These are phyloP conservation scores for Sebastes goodei DNA, from an alignment of 2,797 vertebrate genomes.

Conservation along the genomic window DNA sequence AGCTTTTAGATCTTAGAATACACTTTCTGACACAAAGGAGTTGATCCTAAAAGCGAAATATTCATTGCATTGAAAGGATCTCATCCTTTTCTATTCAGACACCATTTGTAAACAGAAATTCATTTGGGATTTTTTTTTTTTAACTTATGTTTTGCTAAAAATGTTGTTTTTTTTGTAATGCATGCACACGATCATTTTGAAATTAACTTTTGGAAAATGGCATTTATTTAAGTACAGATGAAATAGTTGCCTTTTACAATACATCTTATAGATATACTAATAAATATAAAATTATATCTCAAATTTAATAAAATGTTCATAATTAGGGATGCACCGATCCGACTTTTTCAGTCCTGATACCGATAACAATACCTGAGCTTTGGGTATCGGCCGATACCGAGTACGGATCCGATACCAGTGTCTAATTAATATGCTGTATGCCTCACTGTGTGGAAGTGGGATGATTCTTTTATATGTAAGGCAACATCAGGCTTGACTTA, in stretches of 20 bases:
- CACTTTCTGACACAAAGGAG: constrained; percentile 25
- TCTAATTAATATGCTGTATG: too few species aligned
- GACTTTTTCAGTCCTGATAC: too few species aligned
- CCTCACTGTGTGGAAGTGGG: too few species aligned
- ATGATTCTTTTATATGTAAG: too few species aligned
- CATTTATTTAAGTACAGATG: background rate
- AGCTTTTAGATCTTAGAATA: constrained; percentile 35
- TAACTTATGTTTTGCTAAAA: background rate
- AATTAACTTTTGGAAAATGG: background rate
- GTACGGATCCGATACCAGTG: too few species aligned
- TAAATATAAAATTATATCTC: background rate
- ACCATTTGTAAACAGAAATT: background rate
- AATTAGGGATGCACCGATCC: too few species aligned
- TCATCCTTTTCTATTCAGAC: background rate
- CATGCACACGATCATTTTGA: background rate
- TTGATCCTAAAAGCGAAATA: constrained; percentile 10
- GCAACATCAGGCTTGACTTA: too few species aligned
- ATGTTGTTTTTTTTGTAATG: background rate
- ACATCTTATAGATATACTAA: background rate
- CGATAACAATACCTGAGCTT: too few species aligned
- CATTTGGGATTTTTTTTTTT: background rate
- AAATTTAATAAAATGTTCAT: too few species aligned
- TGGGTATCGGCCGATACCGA: too few species aligned
- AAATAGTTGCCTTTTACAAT: background rate
- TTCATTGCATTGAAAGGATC: background rate